Conservation (phyloP, 2,888 invertebrate species). For the Acheta domesticus region DNA sequence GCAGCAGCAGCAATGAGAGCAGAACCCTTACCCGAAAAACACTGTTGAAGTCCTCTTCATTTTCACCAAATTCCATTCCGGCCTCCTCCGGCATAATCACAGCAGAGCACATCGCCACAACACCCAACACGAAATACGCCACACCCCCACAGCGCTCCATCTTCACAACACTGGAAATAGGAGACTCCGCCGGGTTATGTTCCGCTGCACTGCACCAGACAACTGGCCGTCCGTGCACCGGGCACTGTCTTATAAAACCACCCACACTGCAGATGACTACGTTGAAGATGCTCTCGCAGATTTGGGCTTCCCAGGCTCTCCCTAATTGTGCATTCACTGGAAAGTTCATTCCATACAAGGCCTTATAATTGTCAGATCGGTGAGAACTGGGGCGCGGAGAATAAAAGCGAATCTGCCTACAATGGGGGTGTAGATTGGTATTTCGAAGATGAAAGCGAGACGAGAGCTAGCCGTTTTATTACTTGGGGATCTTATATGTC, state of each 20-base stretch:
- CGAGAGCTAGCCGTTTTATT: no score
- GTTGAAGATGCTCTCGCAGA: background rate
- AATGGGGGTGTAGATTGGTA: background rate
- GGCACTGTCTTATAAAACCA: background rate
- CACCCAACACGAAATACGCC: background rate
- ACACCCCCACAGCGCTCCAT: no score
- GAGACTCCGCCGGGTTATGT: no score
- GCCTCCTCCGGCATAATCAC: background rate
- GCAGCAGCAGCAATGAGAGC: background rate
- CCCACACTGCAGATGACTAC: background rate
- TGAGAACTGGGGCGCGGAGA: background rate
- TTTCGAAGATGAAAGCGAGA: no score
- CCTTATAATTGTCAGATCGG: background rate
- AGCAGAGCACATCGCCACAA: background rate
- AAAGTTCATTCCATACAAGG: background rate
- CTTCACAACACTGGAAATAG: no score
- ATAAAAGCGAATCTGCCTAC: slow-evolving; percentile 18
- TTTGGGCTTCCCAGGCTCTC: background rate
- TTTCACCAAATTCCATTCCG: background rate
- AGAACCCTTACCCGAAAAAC: background rate
- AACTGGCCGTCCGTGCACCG: background rate
- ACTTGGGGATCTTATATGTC: no score
- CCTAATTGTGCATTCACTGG: background rate
- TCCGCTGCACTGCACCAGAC: no score
- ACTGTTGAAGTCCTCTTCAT: background rate